Evolutionary conservation across 2,797 vertebrate genomes (phyloP), one percentile per base, ranked within the genome.

Genomic region (Eulemur albifrons): DNA sequence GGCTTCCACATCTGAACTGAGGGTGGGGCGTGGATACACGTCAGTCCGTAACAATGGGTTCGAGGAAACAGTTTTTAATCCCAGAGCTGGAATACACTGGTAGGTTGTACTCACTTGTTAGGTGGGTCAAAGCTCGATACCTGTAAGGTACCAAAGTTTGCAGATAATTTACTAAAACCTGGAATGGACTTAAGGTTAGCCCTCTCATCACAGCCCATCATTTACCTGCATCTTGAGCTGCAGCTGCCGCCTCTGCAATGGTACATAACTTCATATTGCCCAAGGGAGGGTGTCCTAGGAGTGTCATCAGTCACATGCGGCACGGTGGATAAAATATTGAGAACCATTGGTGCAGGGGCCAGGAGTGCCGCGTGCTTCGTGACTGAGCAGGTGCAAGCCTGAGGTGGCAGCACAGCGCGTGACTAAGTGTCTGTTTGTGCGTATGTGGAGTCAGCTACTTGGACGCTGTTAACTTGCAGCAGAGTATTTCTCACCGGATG

Each of bases 291-390:
- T 57, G 23, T 67, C 5, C 57, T 17, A 0, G 40, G 48, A 57
- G 54, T 2, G 2, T 38, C 3, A 5, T 48, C 30, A 20, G n/a
- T 91, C 30, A 20, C 2, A 4, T n/a, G 43, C 12, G 45, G 40
- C 50, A 12, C 11, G 14, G 35, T 14, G 48, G 72, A 54, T 10
- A 27, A 43, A 69, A 75, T n/a, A 13, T 52, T 1, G 65, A 23
- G 57, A 73, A n/a, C 15, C 45, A 1, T 20, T 35, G 65, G n/a
- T 93, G 67, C 57, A 67, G 23, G 43, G 61, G 8, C 14, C 21
- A 13, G 1, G 3, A 1, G 18, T n/a, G 0, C 0, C 2, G 5
- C 0, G 0, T 27, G 27, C 50, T n/a, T 50, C 7, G 25, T 65
- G 20, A 1, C 10, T 40, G 75, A 67, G 32, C 25, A 79, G 43